A percentile compares a stretch with the other conserved stretches of the same genome.
These are phyloP conservation scores for Ochotona princeps DNA, from an alignment of 2,113 vertebrate genomes.

Conservation along the genomic window DNA sequence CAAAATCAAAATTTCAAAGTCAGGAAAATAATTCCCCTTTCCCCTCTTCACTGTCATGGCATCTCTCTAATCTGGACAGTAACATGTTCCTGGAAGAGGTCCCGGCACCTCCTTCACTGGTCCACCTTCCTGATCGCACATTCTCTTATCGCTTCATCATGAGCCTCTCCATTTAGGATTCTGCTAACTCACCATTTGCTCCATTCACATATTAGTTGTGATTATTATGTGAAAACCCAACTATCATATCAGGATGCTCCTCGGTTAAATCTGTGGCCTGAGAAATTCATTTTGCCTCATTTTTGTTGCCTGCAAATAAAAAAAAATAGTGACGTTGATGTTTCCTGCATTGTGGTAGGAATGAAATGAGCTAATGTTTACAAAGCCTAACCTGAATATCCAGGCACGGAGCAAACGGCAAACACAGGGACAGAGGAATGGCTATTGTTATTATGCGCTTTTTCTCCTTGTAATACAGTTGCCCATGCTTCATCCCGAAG, in stretches of 20 bases:
- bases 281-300: not conserved
- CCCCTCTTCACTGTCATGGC: not conserved
- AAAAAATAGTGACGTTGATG: not conserved
- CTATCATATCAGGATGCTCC: not conserved
- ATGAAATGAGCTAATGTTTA: not conserved
- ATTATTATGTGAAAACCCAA: not conserved
- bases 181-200: not conserved
- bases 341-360: not conserved
- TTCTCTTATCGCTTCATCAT: not conserved
- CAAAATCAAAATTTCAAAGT: not conserved
- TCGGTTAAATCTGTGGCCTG: not conserved
- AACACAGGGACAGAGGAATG: not conserved
- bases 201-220: not conserved
- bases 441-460: not conserved
- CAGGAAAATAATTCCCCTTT: not conserved
- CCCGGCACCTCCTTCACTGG: rapidly evolving
- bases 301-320: not conserved
- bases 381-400: not conserved
- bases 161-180: not conserved
- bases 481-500: not conserved
- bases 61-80: not conserved
- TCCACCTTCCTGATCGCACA: not conserved
- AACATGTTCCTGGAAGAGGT: not conserved
- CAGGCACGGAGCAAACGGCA: not conserved
- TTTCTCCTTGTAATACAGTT: not conserved